These are phyloP conservation scores for Philereme vetulata DNA, from an alignment of 2,888 invertebrate species.

Conservation along the genomic window DNA sequence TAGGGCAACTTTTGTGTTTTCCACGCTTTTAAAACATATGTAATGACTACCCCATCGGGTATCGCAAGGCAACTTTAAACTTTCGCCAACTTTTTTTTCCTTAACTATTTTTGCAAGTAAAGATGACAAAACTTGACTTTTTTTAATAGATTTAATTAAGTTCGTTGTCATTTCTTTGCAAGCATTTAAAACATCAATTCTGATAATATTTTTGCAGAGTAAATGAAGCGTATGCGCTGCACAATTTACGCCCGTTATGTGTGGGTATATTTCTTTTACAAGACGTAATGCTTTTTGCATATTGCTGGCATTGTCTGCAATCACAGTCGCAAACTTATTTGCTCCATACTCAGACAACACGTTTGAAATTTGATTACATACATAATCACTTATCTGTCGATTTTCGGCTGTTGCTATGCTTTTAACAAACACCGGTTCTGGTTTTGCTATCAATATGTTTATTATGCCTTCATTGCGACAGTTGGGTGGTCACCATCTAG, in stretches of 20 bases:
- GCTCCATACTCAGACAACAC: too few species aligned
- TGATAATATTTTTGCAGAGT: neutral
- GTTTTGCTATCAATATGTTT: slow-evolving; percentile 3
- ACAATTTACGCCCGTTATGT: slow-evolving; percentile 1
- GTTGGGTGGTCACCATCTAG: slow-evolving; percentile 6
- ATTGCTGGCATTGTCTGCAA: slow-evolving; percentile 1
- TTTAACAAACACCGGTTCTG: slow-evolving; percentile 1
- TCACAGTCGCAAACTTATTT: too few species aligned
- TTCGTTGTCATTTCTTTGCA: slow-evolving; percentile 6
- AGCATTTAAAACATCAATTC: slow-evolving; percentile 1
- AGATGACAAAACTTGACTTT: neutral
- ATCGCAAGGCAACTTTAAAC: slow-evolving; percentile 11
- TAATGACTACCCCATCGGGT: slow-evolving; percentile 8
- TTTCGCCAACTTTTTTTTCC: slow-evolving; percentile 10
- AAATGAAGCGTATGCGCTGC: neutral
- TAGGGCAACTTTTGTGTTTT: slow-evolving; percentile 9
- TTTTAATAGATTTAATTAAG: neutral
- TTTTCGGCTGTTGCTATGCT: neutral
- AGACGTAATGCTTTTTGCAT: slow-evolving; percentile 2
- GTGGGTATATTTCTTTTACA: slow-evolving; percentile 1
- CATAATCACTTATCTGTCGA: slow-evolving; percentile 1
- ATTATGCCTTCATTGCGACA: neutral
- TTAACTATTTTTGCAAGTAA: slow-evolving; percentile 8
- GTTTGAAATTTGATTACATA: neutral
- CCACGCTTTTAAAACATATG: slow-evolving; percentile 10